phyloP scores from a whole-genome alignment of 2,797 vertebrate species.

The Miichthys miiuy region DNA sequence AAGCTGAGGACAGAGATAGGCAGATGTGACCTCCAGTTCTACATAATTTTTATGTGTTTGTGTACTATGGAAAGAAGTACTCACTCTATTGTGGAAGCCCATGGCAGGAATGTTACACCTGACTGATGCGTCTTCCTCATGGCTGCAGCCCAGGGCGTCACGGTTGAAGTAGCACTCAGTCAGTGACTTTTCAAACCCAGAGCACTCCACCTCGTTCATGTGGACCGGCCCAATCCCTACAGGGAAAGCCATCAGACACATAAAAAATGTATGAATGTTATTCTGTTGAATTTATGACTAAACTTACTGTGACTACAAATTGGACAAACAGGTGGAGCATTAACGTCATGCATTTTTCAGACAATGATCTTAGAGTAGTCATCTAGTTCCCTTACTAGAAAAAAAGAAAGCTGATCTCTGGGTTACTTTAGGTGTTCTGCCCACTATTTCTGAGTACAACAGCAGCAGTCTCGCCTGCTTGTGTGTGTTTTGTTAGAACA shows the following conservation, averaged over 20 bases:
- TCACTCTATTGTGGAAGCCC: conserved; percentile 95
- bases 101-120: conserved; percentile 94
- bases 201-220: conserved; percentile 93
- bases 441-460: conserved; percentile 13
- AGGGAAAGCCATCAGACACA: conserved; percentile 2
- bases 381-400: not conserved
- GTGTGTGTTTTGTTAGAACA: conserved; percentile 29
- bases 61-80: conserved; percentile 16
- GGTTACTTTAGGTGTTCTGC: conserved; percentile 13
- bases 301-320: not conserved
- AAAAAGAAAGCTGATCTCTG: conserved; percentile 17
- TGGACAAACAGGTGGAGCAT: not conserved
- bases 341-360: not conserved
- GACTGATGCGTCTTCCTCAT: conserved; percentile 94
- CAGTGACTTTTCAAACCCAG: conserved; percentile 94
- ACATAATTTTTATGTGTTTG: not conserved
- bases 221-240: conserved; percentile 94
- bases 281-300: conserved; percentile 10
- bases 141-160: conserved; percentile 90
- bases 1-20: conserved; percentile 81
- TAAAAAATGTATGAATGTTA: not conserved
- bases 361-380: not conserved
- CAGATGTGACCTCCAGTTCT: not conserved
- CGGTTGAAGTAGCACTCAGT: conserved; percentile 93
- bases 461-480: not conserved